Percentiles rank a stretch among this genome's conserved stretches.
Conservation (phyloP, 2,888 invertebrate species). For the Mycogona germanica region DNA sequence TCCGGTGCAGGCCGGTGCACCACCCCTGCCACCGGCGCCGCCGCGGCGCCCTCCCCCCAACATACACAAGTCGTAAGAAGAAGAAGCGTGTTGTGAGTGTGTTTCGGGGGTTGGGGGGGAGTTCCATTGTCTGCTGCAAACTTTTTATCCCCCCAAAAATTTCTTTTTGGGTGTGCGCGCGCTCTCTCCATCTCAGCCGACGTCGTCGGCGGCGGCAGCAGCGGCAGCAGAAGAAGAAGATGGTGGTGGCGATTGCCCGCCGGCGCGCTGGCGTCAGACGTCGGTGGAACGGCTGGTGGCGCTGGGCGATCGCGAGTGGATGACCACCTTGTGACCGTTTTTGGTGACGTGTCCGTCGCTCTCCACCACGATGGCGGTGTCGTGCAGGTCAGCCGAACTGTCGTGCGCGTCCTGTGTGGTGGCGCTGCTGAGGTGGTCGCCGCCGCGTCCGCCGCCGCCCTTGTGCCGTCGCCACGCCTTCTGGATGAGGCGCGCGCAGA, state of each 20-base stretch:
- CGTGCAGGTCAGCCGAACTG: conserved; percentile 38
- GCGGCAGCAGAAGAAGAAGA: not conserved
- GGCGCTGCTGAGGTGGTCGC: conserved; percentile 20
- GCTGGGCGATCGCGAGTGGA: conserved; percentile 75
- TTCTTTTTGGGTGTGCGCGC: conserved; percentile 3
- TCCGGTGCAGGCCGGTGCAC: too few species aligned
- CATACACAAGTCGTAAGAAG: too few species aligned
- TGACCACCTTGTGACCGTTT: conserved; percentile 73
- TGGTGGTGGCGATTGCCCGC: not conserved
- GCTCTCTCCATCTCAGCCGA: not conserved
- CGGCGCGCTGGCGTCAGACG: conserved; percentile 47
- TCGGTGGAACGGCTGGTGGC: conserved; percentile 69
- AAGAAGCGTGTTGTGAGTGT: too few species aligned
- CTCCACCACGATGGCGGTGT: conserved; percentile 75
- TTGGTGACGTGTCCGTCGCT: conserved; percentile 69
- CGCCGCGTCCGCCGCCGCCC: conserved; percentile 46
- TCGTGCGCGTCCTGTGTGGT: conserved; percentile 20
- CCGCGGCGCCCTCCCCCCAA: too few species aligned
- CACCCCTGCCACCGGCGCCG: too few species aligned
- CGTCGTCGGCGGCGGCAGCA: not conserved
- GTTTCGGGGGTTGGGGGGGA: too few species aligned
- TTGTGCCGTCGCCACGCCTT: conserved; percentile 82
- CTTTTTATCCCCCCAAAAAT: not conserved
- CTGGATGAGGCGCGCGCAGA: conserved; percentile 90
- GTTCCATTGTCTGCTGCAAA: too few species aligned